phyloP scores from a whole-genome alignment of 1,140 invertebrate genomes.

The Drosophila sp. region DNA sequence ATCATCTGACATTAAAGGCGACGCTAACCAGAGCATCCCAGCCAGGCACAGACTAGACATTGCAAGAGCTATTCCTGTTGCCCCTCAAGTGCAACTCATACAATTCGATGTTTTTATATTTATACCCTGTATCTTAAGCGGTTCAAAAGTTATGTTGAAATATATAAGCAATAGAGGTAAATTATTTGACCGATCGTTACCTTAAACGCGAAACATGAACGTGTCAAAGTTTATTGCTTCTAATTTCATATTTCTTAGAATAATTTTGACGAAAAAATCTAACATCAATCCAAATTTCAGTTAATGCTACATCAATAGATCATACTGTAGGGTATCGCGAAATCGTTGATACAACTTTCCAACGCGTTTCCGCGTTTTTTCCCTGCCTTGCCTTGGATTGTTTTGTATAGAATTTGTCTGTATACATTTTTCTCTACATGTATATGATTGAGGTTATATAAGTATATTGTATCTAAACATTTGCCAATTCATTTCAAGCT shows the following conservation, averaged over 20 bases:
- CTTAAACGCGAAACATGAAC: too few relatives aligned
- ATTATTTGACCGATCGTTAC: too few relatives aligned
- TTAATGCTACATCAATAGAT: too few relatives aligned
- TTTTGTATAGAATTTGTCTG: neutral
- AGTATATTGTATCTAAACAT: constrained; percentile 54
- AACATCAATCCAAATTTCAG: too few relatives aligned
- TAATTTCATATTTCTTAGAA: too few relatives aligned
- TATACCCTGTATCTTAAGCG: neutral
- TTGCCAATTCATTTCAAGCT: constrained; percentile 46
- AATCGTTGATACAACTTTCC: too few relatives aligned
- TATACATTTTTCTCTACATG: neutral
- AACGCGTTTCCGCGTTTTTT: neutral
- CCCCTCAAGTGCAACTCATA: neutral
- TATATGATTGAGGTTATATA: constrained; percentile 9
- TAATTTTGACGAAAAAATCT: too few relatives aligned
- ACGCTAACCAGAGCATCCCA: neutral
- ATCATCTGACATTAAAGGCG: constrained; percentile 1
- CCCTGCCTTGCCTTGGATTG: neutral
- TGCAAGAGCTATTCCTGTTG: neutral
- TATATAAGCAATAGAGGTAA: too few relatives aligned
- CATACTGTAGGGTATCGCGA: too few relatives aligned
- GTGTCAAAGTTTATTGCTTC: too few relatives aligned
- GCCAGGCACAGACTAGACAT: neutral
- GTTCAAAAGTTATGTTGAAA: neutral
- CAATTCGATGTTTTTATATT: neutral